Percentiles rank a stretch among this genome's conserved stretches.
Evolutionary conservation across 1,140 invertebrate genomes (phyloP).

Genomic region (Augochlora pura): DNA sequence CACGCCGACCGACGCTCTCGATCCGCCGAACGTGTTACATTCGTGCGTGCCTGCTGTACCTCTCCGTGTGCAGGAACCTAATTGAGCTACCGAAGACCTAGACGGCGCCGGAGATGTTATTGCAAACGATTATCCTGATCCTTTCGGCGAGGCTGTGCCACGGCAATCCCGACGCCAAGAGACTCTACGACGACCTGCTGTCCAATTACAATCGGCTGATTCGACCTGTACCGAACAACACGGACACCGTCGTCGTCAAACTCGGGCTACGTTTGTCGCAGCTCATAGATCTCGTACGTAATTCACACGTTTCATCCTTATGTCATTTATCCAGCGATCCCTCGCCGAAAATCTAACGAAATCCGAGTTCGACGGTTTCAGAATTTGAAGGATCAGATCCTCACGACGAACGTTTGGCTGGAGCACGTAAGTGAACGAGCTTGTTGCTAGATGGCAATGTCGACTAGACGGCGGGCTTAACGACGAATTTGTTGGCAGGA

Average conservation of each 20-base stretch:
- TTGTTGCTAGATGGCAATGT: no score
- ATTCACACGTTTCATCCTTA: not conserved
- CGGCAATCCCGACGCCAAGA: conserved; percentile 93
- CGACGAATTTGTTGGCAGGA: conserved; percentile 82
- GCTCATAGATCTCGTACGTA: conserved; percentile 94
- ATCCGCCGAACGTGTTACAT: not conserved
- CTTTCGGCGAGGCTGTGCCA: conserved; percentile 66
- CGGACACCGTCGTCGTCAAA: conserved; percentile 95
- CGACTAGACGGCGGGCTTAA: not conserved
- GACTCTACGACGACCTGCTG: conserved; percentile 96
- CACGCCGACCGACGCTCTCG: no score
- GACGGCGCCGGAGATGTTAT: conserved; percentile 62
- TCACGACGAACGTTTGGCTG: conserved; percentile 97
- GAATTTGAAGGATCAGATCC: conserved; percentile 98
- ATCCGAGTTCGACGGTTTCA: conserved; percentile 74
- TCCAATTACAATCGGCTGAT: conserved; percentile 98
- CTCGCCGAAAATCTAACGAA: not conserved
- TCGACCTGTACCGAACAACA: conserved; percentile 95
- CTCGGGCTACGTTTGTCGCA: conserved; percentile 95
- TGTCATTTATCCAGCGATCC: not conserved
- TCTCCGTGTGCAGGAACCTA: conserved; percentile 41
- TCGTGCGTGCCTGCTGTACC: not conserved
- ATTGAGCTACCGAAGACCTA: conserved; percentile 29
- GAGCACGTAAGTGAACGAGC: conserved; percentile 89
- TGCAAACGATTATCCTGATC: conserved; percentile 61